These are phyloP conservation scores for Pangasius krempfi DNA, from an alignment of 2,797 vertebrate genomes.

Conservation along the genomic window DNA sequence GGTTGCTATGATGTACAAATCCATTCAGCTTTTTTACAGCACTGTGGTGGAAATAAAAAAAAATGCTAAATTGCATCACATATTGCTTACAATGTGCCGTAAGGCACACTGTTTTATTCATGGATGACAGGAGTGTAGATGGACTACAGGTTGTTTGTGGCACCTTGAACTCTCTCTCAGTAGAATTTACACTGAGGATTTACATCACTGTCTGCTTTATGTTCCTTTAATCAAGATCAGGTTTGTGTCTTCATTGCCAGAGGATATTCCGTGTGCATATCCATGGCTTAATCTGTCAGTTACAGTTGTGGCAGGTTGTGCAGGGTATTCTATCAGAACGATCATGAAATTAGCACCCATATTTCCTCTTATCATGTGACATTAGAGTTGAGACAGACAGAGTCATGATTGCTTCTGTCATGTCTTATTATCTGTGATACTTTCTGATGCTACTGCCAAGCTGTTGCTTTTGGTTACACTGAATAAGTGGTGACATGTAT, in stretches of 20 bases:
- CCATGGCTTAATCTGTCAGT: constrained; percentile 41
- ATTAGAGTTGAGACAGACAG: constrained; percentile 49
- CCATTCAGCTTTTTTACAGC: constrained; percentile 36
- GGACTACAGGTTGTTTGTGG: constrained; percentile 35
- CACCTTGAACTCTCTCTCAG: constrained; percentile 28
- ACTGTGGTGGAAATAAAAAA: constrained; percentile 4
- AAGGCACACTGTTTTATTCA: constrained; percentile 41
- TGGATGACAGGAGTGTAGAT: constrained; percentile 31
- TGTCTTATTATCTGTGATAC: constrained; percentile 34
- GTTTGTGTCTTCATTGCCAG: constrained; percentile 26
- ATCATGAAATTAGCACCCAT: constrained; percentile 51
- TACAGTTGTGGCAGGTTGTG: constrained; percentile 34
- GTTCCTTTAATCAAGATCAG: constrained; percentile 44
- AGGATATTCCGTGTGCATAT: constrained; percentile 19
- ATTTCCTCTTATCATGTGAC: constrained; percentile 49
- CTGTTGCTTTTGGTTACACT: constrained; percentile 22
- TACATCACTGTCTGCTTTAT: constrained; percentile 33
- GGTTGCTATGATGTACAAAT: constrained; percentile 54
- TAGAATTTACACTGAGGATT: constrained; percentile 20
- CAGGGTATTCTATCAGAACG: constrained; percentile 37
- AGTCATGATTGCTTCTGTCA: constrained; percentile 48
- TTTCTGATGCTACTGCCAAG: constrained; percentile 42
- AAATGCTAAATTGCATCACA: constrained; percentile 27
- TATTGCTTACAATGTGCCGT: constrained; percentile 20
- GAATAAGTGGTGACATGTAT: constrained; percentile 34